Percentiles rank a stretch among this genome's conserved stretches.
Evolutionary conservation across 2,888 invertebrate species (phyloP).

Genomic region (Ophion ventricosus): DNA sequence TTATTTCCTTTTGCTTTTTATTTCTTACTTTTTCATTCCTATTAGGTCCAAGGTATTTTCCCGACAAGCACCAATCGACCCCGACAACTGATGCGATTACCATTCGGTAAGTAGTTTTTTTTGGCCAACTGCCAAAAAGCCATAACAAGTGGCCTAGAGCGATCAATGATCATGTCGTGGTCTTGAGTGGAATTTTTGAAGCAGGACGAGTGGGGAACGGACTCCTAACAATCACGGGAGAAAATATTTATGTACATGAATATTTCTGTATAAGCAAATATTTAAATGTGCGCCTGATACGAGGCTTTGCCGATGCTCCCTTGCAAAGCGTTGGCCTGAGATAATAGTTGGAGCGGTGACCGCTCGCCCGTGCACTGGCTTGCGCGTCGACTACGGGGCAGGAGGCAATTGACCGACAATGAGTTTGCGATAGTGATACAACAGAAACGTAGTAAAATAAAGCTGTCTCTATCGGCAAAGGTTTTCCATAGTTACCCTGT

Average conservation of each 20-base stretch:
- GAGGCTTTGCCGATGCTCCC: neutral
- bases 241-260: neutral
- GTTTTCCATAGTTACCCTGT: neutral
- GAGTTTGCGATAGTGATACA: neutral
- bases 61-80: conserved; percentile 5
- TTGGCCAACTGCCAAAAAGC: neutral
- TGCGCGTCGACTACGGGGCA: neutral
- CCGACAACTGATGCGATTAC: conserved; percentile 5
- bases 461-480: neutral
- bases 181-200: neutral
- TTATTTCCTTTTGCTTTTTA: conserved; percentile 27
- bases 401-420: neutral
- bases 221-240: neutral
- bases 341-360: neutral
- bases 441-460: neutral
- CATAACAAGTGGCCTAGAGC: neutral
- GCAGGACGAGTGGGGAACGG: neutral
- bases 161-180: neutral
- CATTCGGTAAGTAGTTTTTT: conserved; percentile 1
- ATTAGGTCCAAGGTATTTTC: conserved; percentile 29
- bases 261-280: neutral
- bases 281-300: neutral
- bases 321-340: neutral
- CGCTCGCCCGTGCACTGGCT: neutral
- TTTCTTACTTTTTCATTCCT: conserved; percentile 6